Evolutionary conservation across 2,113 vertebrate genomes (phyloP).

Genomic region (Raja brachyura): DNA sequence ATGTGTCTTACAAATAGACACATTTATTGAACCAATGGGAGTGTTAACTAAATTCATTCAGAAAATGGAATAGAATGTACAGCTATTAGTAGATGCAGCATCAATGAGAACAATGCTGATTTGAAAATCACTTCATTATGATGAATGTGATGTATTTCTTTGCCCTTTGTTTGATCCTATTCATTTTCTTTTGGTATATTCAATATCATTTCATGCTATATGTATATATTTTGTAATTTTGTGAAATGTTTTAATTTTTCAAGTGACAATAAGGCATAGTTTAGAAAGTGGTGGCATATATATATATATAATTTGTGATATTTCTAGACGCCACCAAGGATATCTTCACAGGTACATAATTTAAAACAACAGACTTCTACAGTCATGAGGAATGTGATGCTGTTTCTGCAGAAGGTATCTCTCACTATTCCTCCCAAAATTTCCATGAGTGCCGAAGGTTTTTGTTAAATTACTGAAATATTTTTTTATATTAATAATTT

Average conservation of each 20-base stretch:
- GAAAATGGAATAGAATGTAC: not conserved
- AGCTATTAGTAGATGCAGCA: not conserved
- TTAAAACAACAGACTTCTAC: conserved; percentile 14
- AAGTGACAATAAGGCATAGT: not conserved
- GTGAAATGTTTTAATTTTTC: conserved; percentile 6
- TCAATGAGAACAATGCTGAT: not conserved
- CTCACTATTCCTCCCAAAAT: not conserved
- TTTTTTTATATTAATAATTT: not conserved
- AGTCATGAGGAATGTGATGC: conserved; percentile 4
- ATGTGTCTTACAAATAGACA: not conserved
- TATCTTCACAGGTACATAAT: not conserved
- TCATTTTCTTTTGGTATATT: not conserved
- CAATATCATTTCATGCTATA: not conserved
- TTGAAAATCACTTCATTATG: not conserved
- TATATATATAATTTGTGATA: not conserved
- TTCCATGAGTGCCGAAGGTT: not conserved
- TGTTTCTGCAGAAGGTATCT: not conserved
- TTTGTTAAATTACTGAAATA: not conserved
- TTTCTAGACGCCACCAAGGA: not conserved
- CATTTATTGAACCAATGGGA: not conserved
- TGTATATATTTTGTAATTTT: not conserved
- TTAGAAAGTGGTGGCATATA: not conserved
- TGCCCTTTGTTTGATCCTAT: not conserved
- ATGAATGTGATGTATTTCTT: not conserved
- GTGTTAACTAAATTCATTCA: not conserved